These are phyloP conservation scores for Drosophila nr. fundita DNA, from an alignment of 2,888 invertebrate species.

Conservation along the genomic window DNA sequence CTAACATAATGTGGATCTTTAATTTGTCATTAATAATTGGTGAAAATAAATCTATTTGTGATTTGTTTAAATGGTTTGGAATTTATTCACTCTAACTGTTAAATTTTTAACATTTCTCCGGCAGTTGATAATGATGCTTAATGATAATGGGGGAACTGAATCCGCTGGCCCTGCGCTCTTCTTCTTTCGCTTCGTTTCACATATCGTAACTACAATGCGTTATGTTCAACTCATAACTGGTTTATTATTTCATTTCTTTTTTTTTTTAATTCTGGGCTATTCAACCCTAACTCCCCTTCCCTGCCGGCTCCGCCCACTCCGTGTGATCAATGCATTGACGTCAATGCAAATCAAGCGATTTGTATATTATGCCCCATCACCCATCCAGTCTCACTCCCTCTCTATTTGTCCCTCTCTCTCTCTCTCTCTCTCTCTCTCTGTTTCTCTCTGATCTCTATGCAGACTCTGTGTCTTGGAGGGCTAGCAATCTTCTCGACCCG, in stretches of 20 bases:
- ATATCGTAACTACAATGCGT: slow-evolving; percentile 34
- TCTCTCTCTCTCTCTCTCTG: neutral
- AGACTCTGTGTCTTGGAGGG: slow-evolving; percentile 45
- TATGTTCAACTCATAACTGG: slow-evolving; percentile 55
- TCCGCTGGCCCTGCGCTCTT: slow-evolving; percentile 25
- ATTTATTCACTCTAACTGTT: slow-evolving; percentile 19
- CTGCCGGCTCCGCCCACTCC: neutral
- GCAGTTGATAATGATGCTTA: slow-evolving; percentile 10
- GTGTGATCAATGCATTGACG: slow-evolving; percentile 61
- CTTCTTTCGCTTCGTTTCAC: slow-evolving; percentile 27
- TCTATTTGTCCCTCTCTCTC: neutral
- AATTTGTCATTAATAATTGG: neutral
- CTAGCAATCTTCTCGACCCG: slow-evolving; percentile 16
- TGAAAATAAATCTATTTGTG: neutral
- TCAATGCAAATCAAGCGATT: slow-evolving; percentile 74
- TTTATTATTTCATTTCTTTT: slow-evolving; percentile 26
- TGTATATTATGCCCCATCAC: slow-evolving; percentile 30
- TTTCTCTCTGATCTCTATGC: slow-evolving; percentile 16
- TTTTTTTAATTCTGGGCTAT: slow-evolving; percentile 6
- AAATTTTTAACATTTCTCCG: slow-evolving; percentile 3
- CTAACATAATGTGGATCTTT: neutral
- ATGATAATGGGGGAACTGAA: neutral
- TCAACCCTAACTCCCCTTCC: slow-evolving; percentile 20
- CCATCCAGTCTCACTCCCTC: neutral
- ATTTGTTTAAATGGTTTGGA: neutral